Percentiles rank a stretch among this genome's conserved stretches.
These are phyloP conservation scores for Ianthella basta DNA, from an alignment of 37 sponge, comb jelly and placozoan genomes.

Conservation along the genomic window DNA sequence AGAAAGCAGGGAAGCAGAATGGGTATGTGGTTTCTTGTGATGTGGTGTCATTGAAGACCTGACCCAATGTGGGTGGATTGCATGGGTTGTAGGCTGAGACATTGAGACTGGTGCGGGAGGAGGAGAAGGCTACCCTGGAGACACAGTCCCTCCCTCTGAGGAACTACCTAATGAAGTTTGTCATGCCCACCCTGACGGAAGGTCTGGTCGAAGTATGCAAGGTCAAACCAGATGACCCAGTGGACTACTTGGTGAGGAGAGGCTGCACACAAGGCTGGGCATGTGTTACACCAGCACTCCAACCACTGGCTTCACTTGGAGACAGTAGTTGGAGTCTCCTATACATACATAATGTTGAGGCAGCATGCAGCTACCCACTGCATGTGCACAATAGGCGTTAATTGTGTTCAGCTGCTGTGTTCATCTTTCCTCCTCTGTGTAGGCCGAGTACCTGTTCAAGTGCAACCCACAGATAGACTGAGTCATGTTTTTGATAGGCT, in stretches of 20 bases:
- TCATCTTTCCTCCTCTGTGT: not conserved
- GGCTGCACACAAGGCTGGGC: not conserved
- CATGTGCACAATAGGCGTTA: too few relatives aligned
- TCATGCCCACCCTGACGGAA: slow-evolving; percentile 92
- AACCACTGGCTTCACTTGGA: too few relatives aligned
- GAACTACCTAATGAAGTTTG: slow-evolving; percentile 89
- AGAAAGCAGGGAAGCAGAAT: slow-evolving; percentile 73
- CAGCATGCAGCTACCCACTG: too few relatives aligned
- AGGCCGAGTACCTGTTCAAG: slow-evolving; percentile 93
- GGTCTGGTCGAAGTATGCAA: slow-evolving; percentile 90
- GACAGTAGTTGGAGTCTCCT: too few relatives aligned
- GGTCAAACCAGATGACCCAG: slow-evolving; percentile 87
- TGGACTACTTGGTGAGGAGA: slow-evolving; percentile 87
- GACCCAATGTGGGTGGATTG: not conserved
- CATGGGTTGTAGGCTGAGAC: slow-evolving; percentile 33
- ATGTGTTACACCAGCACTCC: too few relatives aligned
- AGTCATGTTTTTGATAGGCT: not conserved
- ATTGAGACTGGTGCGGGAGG: slow-evolving; percentile 62
- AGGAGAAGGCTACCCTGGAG: slow-evolving; percentile 86
- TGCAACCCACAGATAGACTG: slow-evolving; percentile 86
- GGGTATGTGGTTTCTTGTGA: slow-evolving; percentile 54
- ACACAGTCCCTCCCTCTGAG: slow-evolving; percentile 78
- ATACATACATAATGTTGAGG: too few relatives aligned
- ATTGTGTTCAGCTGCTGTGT: not conserved
- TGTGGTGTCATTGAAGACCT: not conserved